A percentile compares a stretch with the other conserved stretches of the same genome.
phyloP scores from a whole-genome alignment of 2,113 vertebrate species.

The Syngnathoides biaculeatus region DNA sequence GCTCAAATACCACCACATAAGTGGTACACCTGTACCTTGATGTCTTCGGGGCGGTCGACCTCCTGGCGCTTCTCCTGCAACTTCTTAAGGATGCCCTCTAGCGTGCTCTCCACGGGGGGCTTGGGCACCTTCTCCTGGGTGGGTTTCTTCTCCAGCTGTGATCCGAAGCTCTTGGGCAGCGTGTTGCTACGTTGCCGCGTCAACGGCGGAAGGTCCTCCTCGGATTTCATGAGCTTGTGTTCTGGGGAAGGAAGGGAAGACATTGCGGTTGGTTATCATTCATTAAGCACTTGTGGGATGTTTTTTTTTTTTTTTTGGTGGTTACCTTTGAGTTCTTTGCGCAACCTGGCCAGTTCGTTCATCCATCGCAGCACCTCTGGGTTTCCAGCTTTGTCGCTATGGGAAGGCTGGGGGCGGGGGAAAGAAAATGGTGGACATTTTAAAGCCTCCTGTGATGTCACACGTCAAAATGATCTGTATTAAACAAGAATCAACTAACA shows the following conservation, averaged over 20 bases:
- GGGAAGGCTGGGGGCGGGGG: conserved; percentile 83
- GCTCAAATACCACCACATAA: not conserved
- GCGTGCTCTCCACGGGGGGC: conserved; percentile 83
- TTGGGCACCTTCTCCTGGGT: conserved; percentile 79
- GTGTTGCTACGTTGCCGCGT: conserved; percentile 95
- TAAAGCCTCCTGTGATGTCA: not conserved
- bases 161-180: conserved; percentile 95
- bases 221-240: conserved; percentile 85
- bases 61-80: conserved; percentile 90
- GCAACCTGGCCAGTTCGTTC: conserved; percentile 89
- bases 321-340: conserved; percentile 94
- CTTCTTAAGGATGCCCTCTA: conserved; percentile 85
- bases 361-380: conserved; percentile 94
- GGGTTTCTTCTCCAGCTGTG: conserved; percentile 89
- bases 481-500: too few species aligned
- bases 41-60: conserved; percentile 84
- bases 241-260: conserved; percentile 64
- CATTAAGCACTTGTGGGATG: not conserved
- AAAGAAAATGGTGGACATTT: not conserved
- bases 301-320: not conserved
- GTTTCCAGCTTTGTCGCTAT: conserved; percentile 91
- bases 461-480: not conserved
- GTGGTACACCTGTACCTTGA: conserved; percentile 78
- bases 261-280: not conserved
- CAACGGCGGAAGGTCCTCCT: conserved; percentile 86